Conservation (phyloP, 2,797 vertebrate genomes). For the Scomberomorus guttatus region DNA sequence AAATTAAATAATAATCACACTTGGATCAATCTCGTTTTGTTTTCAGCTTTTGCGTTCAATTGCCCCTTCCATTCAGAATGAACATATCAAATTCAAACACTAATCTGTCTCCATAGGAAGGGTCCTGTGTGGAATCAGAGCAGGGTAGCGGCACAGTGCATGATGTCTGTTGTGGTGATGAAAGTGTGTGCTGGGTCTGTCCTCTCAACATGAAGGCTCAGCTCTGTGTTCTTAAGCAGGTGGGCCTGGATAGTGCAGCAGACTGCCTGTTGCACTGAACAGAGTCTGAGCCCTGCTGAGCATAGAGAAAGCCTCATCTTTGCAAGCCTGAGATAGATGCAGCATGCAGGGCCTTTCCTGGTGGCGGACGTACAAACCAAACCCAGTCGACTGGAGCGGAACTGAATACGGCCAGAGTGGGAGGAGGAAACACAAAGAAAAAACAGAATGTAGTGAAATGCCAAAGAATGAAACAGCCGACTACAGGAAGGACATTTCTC, state of each 20-base stretch:
- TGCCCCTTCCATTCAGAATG: background rate
- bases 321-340: conserved; percentile 78
- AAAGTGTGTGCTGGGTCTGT: conserved; percentile 14
- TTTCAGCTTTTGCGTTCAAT: background rate
- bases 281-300: background rate
- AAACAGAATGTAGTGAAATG: conserved; percentile 2
- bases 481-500: background rate
- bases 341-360: conserved; percentile 77
- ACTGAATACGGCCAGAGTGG: background rate
- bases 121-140: conserved; percentile 8
- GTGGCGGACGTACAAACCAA: conserved; percentile 20
- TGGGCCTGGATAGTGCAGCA: conserved; percentile 15
- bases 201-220: background rate
- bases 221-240: conserved; percentile 26
- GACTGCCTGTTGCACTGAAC: background rate
- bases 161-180: background rate
- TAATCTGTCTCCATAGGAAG: background rate
- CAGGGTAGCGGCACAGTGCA: background rate
- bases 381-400: conserved; percentile 2
- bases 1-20: conserved; percentile 1
- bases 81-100: background rate
- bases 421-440: background rate
- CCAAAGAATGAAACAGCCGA: background rate
- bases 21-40: background rate
- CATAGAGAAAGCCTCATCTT: conserved; percentile 6